Conservation (phyloP, 2,888 invertebrate genomes). For the Monoplex corrugatus region DNA sequence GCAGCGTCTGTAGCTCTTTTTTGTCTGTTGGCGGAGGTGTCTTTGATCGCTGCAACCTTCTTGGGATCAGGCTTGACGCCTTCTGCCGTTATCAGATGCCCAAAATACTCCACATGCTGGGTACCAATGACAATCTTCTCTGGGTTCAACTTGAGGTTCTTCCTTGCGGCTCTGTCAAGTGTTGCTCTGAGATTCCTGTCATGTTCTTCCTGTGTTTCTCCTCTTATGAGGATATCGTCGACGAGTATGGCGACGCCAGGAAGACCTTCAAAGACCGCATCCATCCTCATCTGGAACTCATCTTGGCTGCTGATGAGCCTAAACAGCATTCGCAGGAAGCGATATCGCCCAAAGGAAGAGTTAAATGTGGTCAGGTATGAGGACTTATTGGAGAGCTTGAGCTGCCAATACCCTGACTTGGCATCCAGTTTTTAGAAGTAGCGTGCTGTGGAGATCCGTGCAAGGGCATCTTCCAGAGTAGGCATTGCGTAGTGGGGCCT, state of each 20-base stretch:
- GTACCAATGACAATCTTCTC: constrained; percentile 51
- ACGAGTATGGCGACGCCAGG: constrained; percentile 18
- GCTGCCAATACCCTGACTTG: constrained; percentile 54
- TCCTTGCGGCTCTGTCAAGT: constrained; percentile 35
- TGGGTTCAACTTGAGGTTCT: constrained; percentile 50
- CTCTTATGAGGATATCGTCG: constrained; percentile 46
- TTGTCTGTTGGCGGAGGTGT: constrained; percentile 33
- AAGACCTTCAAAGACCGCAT: neutral
- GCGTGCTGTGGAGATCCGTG: no score
- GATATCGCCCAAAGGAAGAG: constrained; percentile 62
- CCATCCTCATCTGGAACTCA: constrained; percentile 25
- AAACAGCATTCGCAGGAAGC: no score
- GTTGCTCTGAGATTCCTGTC: constrained; percentile 56
- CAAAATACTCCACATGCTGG: constrained; percentile 53
- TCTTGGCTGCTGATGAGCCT: constrained; percentile 41
- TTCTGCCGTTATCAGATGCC: neutral
- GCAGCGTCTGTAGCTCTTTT: constrained; percentile 40
- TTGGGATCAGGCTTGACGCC: neutral
- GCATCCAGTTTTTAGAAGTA: constrained; percentile 56
- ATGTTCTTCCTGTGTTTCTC: constrained; percentile 40
- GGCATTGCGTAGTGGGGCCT: constrained; percentile 20
- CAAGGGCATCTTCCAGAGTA: neutral
- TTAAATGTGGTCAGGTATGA: constrained; percentile 50
- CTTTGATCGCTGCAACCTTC: constrained; percentile 1
- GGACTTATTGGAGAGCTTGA: constrained; percentile 47